Evolutionary conservation across 2,888 invertebrate species (phyloP).

Genomic region (Germaria angustata): DNA sequence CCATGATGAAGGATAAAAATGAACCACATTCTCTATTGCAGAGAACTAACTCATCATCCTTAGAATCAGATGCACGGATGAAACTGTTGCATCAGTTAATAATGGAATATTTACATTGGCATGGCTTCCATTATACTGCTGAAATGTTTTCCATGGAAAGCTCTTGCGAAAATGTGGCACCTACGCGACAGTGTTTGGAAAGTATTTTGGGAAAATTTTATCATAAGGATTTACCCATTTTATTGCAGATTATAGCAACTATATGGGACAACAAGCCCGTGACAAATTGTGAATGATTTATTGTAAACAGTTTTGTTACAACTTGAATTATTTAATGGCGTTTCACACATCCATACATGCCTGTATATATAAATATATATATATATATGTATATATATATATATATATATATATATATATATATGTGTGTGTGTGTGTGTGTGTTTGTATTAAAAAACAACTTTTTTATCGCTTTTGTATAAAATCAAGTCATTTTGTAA

Average conservation of each 20-base stretch:
- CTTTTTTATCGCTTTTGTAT: no score
- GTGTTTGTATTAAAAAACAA: no score
- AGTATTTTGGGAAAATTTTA: conserved; percentile 68
- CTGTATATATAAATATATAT: no score
- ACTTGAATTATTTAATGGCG: no score
- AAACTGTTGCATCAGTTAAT: conserved; percentile 75
- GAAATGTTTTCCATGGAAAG: conserved; percentile 77
- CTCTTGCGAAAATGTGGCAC: conserved; percentile 66
- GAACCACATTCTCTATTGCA: conserved; percentile 48
- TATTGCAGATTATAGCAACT: conserved; percentile 72
- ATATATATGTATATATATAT: not conserved
- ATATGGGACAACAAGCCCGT: not conserved
- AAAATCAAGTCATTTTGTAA: no score
- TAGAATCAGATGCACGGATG: conserved; percentile 67
- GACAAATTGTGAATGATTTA: not conserved
- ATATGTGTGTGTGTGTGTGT: not conserved
- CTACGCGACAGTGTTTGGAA: conserved; percentile 71
- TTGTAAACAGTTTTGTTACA: not conserved
- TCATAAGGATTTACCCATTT: conserved; percentile 72
- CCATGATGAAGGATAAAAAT: conserved; percentile 71
- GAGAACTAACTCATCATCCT: conserved; percentile 43
- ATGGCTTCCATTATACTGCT: conserved; percentile 76
- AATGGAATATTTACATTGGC: conserved; percentile 78
- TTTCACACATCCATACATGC: no score
- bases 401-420: not conserved